phyloP scores from a whole-genome alignment of 2,797 vertebrate species.

The Myotis planiceps region DNA sequence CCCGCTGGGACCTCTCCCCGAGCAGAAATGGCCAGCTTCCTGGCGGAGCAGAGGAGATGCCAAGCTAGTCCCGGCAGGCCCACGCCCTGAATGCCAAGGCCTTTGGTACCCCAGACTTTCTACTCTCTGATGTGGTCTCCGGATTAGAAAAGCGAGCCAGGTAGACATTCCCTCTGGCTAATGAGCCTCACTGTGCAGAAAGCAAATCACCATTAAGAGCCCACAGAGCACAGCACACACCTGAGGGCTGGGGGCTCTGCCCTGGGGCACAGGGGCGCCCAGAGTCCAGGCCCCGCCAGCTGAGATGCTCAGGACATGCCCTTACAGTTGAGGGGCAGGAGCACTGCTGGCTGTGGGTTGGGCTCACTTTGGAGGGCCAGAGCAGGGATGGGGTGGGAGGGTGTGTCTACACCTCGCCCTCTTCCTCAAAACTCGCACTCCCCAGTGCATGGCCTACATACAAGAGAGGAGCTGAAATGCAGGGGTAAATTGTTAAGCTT shows the following conservation, averaged over 20 bases:
- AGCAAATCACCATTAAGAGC: neutral
- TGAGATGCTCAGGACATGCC: neutral
- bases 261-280: neutral
- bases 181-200: neutral
- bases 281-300: neutral
- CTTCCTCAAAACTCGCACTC: neutral
- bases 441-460: neutral
- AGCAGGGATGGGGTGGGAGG: neutral
- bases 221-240: neutral
- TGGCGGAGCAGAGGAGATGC: too few relatives aligned
- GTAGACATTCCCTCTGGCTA: neutral
- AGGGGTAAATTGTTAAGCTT: neutral
- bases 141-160: neutral
- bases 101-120: neutral
- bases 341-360: fast-evolving
- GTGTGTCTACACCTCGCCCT: neutral
- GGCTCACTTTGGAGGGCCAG: neutral
- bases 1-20: neutral
- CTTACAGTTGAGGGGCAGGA: neutral
- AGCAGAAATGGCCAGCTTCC: neutral
- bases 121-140: neutral
- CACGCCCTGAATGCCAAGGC: neutral
- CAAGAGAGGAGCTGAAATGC: neutral
- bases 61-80: neutral
- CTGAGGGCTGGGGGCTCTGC: neutral